Evolutionary conservation across 2,113 vertebrate genomes (phyloP), one percentile per base, ranked within the genome.

Genomic region (Podiceps cristatus): DNA sequence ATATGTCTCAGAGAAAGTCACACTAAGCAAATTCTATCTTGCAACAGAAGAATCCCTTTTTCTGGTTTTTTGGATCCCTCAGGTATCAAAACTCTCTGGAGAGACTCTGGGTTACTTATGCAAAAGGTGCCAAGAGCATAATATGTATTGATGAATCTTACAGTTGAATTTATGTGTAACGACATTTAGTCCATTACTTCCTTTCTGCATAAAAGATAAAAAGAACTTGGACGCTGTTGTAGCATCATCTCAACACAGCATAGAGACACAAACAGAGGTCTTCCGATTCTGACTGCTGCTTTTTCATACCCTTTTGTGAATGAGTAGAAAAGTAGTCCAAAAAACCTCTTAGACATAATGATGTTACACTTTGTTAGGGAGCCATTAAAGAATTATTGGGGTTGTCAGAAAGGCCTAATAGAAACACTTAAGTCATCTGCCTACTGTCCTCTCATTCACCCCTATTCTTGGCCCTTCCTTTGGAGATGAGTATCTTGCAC

Each of bases 381-480:
- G 87, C 93, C 95, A 95, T 97, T 96, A 97, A 94, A 72, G 90
- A 97, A 96, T 95, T 87, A 96, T 79, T 88, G 71, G 93, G 93
- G 73, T 91, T 76, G 69, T 93, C 95, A 92, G 84, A 94, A 94
- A 89, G 74, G 87, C 83, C 80, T 88, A 72, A 91, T 20, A 97
- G 90, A 95, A 97, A 96, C 87, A 80, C 75, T 80, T 87, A 85
- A 88, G 84, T 86, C 95, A 94, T 97, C 95, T 96, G 91, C 89
- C 83, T 69, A 31, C 81, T 97, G 96, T 96, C 96, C 97, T 98
- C 97, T 91, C 89, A 92, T 71, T 97, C 92, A 98, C 95, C 95
- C 84, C 85, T 84, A 73, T 28, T 84, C 89, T 75, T 77, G 80
- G 93, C 89, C 96, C 86, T 97, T 97, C 95, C 97, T 97, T 92